phyloP scores from a whole-genome alignment of 2,113 vertebrate genomes.

The Rhinopomastus cyanomelas region DNA sequence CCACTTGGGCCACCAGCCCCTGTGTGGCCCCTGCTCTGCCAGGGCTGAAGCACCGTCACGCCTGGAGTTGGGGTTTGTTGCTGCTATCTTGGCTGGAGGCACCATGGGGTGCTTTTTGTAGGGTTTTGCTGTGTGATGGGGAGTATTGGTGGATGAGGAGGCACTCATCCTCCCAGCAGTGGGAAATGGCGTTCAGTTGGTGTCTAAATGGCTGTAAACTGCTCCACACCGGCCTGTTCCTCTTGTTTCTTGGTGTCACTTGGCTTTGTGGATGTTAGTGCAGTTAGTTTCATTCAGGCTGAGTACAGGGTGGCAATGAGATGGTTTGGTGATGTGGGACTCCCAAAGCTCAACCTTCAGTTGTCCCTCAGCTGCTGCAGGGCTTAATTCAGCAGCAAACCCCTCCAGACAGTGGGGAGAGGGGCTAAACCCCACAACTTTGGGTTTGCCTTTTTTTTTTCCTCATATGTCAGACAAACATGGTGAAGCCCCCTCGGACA shows the following conservation, averaged over 20 bases:
- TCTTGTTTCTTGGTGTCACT: neutral
- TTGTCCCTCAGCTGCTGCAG: neutral
- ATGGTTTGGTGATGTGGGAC: neutral
- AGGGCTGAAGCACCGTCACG: neutral
- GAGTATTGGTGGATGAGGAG: neutral
- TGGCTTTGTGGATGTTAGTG: neutral
- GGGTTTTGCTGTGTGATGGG: neutral
- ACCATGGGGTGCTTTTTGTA: neutral
- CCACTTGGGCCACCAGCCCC: neutral
- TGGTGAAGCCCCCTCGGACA: neutral
- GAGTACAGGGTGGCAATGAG: rapidly evolving
- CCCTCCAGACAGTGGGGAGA: neutral
- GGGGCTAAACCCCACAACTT: neutral
- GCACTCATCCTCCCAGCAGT: rapidly evolving
- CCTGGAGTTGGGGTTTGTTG: neutral
- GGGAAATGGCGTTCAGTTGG: no score
- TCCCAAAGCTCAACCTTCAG: neutral
- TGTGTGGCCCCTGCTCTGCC: neutral
- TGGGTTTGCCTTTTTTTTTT: neutral
- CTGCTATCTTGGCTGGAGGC: neutral
- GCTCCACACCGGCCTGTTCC: neutral
- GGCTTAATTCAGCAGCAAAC: neutral
- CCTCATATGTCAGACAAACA: neutral
- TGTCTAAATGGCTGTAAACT: neutral
- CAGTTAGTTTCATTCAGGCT: neutral